A percentile compares a stretch with the other conserved stretches of the same genome.
Evolutionary conservation across 2,113 vertebrate genomes (phyloP).

Genomic region (Cynocephalus volans): DNA sequence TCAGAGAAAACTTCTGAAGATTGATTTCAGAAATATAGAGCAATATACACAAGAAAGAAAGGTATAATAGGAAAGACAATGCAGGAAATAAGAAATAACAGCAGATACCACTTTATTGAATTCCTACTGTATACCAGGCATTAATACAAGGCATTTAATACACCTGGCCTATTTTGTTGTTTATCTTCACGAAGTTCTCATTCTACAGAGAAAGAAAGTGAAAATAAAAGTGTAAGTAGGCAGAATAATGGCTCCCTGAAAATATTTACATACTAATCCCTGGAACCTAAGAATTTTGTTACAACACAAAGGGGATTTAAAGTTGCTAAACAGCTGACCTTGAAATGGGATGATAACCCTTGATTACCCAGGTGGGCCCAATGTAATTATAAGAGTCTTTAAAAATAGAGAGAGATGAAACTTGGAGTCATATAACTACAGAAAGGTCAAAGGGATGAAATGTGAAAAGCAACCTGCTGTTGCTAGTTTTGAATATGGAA

Average conservation of each 20-base stretch:
- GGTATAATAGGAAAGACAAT: neutral
- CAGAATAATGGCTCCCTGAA: neutral
- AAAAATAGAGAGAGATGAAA: neutral
- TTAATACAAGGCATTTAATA: neutral
- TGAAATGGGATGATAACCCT: neutral
- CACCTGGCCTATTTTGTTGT: neutral
- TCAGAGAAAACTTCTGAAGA: neutral
- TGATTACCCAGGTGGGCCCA: neutral
- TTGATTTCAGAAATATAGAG: neutral
- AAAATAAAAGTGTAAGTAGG: neutral
- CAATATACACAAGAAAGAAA: neutral
- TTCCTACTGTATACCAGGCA: neutral
- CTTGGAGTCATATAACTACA: neutral
- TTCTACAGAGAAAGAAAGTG: neutral
- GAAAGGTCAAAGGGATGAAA: neutral
- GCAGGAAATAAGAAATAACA: neutral
- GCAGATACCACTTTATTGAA: neutral
- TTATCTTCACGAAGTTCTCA: slow-evolving; percentile 13
- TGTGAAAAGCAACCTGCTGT: neutral
- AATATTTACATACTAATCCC: neutral
- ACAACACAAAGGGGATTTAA: neutral
- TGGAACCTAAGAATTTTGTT: neutral
- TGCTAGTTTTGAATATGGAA: neutral
- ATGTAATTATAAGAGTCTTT: neutral
- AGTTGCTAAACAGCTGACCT: neutral